These are phyloP conservation scores for Corythaeola cristata DNA, from an alignment of 2,113 vertebrate species.

Conservation along the genomic window DNA sequence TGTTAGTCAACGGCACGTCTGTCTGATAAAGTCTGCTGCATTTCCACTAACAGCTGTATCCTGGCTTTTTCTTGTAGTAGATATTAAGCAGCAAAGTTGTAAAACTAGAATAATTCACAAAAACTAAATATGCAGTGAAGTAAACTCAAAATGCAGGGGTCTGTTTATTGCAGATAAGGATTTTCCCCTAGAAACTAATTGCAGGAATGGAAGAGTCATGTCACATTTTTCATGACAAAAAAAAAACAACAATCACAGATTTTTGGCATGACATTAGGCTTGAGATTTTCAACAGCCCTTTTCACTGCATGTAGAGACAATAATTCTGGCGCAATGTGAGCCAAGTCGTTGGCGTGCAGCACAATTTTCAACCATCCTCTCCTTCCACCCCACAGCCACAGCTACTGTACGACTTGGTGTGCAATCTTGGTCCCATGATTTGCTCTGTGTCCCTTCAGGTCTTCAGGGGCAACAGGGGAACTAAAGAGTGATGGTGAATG, in stretches of 20 bases:
- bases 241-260: conserved; percentile 47
- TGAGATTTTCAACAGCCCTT: conserved; percentile 58
- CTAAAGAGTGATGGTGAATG: background rate
- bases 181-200: background rate
- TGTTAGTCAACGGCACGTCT: background rate
- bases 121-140: background rate
- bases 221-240: conserved; percentile 13
- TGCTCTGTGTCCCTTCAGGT: background rate
- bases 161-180: background rate
- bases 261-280: conserved; percentile 55
- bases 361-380: background rate
- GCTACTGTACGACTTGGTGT: background rate
- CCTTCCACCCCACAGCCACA: background rate
- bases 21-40: background rate
- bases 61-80: background rate
- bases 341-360: conserved; percentile 33
- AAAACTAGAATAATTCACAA: background rate
- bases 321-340: background rate
- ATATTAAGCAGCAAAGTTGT: background rate
- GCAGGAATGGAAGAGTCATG: background rate
- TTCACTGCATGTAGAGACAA: conserved; percentile 58
- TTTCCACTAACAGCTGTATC: background rate
- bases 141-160: background rate
- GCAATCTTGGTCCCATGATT: background rate
- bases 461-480: background rate